Conservation (phyloP, 2,888 invertebrate genomes). For the Oxycera nigricornis region DNA sequence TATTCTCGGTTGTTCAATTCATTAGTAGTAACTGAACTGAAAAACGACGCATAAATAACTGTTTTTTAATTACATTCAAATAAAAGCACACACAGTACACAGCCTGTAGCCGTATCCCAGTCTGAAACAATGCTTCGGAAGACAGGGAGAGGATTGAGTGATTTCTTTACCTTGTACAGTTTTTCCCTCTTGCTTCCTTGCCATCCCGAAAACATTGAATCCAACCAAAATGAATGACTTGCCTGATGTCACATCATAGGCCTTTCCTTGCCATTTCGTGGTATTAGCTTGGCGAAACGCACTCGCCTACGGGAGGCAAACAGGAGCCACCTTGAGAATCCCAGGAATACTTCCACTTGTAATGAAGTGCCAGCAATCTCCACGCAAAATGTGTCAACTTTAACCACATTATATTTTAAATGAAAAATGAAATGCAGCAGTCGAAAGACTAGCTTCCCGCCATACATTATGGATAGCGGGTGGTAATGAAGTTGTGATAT, state of each 20-base stretch:
- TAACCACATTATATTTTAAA: constrained; percentile 49
- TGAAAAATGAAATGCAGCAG: constrained; percentile 46
- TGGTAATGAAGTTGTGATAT: constrained; percentile 45
- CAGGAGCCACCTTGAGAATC: background rate
- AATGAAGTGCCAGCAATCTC: constrained; percentile 44
- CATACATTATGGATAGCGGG: constrained; percentile 27
- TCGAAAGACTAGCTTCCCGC: background rate
- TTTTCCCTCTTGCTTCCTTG: constrained; percentile 4
- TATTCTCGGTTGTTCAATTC: too few species aligned
- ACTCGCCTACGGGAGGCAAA: constrained; percentile 3
- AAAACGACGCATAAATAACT: too few species aligned
- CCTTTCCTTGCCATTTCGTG: background rate
- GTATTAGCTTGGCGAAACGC: background rate
- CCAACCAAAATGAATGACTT: constrained; percentile 44
- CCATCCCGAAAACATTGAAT: background rate
- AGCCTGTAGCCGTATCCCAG: background rate
- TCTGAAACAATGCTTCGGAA: background rate
- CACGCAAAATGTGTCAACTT: constrained; percentile 50
- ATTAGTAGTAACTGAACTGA: too few species aligned
- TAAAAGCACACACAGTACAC: background rate
- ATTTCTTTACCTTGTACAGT: constrained; percentile 18
- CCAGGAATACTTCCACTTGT: background rate
- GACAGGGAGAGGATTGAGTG: background rate
- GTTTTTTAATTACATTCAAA: too few species aligned
- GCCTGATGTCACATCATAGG: constrained; percentile 48